Conservation (phyloP, 2,888 invertebrate species). For the Platerodrilus igneus region DNA sequence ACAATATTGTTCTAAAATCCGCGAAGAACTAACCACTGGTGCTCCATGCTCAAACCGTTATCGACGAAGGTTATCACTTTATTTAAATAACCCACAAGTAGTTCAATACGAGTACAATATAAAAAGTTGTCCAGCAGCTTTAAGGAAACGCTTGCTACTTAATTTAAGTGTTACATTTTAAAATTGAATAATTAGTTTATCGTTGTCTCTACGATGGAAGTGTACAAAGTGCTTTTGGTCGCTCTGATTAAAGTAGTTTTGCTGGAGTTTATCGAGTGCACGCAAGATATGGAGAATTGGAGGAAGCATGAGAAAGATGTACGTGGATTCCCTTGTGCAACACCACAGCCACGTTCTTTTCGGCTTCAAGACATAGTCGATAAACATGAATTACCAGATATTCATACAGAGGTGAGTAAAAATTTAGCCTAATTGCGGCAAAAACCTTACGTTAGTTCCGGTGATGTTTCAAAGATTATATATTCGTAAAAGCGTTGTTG, state of each 20-base stretch:
- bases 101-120: slow-evolving; percentile 11
- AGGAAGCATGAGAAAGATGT: slow-evolving; percentile 1
- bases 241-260: slow-evolving; percentile 3
- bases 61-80: slow-evolving; percentile 18
- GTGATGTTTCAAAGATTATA: no score
- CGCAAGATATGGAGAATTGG: background rate
- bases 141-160: slow-evolving; percentile 1
- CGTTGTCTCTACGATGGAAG: no score
- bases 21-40: slow-evolving; percentile 20
- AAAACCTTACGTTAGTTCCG: no score
- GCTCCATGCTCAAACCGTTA: slow-evolving; percentile 16
- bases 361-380: slow-evolving; percentile 12
- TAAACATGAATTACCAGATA: slow-evolving; percentile 3
- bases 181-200: background rate
- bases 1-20: slow-evolving; percentile 17
- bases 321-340: slow-evolving; percentile 7
- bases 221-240: slow-evolving; percentile 3
- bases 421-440: no score
- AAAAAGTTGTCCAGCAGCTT: slow-evolving; percentile 11
- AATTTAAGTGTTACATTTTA: slow-evolving; percentile 1
- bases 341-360: slow-evolving; percentile 18
- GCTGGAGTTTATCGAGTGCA: no score
- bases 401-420: slow-evolving; percentile 10
- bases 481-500: no score
- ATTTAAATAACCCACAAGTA: slow-evolving; percentile 11